A percentile compares a stretch with the other conserved stretches of the same genome.
Evolutionary conservation across 2,113 vertebrate species (phyloP).

Genomic region (Rattus norvegicus): DNA sequence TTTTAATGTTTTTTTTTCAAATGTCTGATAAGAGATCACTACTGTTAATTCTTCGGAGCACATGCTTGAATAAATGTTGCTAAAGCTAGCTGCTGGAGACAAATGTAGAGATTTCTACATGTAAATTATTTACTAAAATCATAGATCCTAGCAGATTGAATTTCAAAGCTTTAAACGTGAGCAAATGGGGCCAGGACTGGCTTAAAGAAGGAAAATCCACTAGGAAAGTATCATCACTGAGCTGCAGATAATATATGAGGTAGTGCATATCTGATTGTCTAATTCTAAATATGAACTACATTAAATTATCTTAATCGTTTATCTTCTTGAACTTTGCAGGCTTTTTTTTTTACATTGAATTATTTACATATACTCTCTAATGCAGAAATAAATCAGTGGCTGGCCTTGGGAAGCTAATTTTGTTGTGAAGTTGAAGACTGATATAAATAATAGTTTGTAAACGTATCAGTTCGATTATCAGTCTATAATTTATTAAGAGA

Average conservation of each 20-base stretch:
- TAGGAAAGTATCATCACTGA: not conserved
- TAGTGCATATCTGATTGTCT: not conserved
- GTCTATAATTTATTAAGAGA: slow-evolving; percentile 14
- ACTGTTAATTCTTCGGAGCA: not conserved
- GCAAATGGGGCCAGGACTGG: not conserved
- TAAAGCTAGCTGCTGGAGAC: not conserved
- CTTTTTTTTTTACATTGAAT: slow-evolving; percentile 16
- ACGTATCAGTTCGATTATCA: not conserved
- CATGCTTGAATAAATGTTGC: slow-evolving; percentile 25
- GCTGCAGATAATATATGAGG: slow-evolving; percentile 30
- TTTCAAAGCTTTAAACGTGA: slow-evolving; percentile 16
- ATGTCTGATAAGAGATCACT: not conserved
- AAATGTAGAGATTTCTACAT: not conserved
- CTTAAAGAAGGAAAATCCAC: not conserved
- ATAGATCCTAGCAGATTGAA: not conserved
- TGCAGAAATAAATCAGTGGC: slow-evolving; percentile 49
- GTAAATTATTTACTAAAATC: slow-evolving; percentile 26
- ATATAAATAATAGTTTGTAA: slow-evolving; percentile 30
- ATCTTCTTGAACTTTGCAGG: slow-evolving; percentile 48
- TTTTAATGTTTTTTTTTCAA: slow-evolving; percentile 4
- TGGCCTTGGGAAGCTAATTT: slow-evolving; percentile 23
- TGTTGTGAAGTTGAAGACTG: slow-evolving; percentile 33
- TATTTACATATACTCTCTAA: slow-evolving; percentile 28
- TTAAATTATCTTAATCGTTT: slow-evolving; percentile 55
- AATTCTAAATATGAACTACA: slow-evolving; percentile 38